A percentile compares a stretch with the other conserved stretches of the same genome.
Evolutionary conservation across 2,797 vertebrate genomes (phyloP).

Genomic region (Typhlichthys subterraneus): DNA sequence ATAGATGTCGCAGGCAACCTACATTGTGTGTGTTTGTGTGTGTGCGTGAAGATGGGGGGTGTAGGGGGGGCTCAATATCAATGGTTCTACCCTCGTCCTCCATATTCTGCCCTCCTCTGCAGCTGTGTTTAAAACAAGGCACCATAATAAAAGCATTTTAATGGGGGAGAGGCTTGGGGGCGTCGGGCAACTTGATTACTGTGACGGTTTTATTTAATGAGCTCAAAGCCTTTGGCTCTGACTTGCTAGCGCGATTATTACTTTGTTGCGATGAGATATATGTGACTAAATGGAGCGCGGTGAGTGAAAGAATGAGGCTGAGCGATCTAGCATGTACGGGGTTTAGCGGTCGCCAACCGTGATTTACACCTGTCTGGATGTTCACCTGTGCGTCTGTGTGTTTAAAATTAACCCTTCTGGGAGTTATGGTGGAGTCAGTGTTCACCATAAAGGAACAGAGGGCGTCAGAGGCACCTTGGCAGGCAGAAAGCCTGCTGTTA

Average conservation of each 20-base stretch:
- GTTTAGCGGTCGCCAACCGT: conserved; percentile 32
- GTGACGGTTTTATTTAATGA: conserved; percentile 74
- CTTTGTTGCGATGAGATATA: conserved; percentile 64
- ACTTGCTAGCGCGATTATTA: conserved; percentile 59
- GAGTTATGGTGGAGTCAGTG: conserved; percentile 8
- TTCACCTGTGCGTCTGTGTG: conserved; percentile 28
- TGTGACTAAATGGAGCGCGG: conserved; percentile 56
- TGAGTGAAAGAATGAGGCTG: conserved; percentile 34
- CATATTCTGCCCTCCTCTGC: conserved; percentile 33
- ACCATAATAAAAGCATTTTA: conserved; percentile 63
- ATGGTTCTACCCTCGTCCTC: conserved; percentile 39
- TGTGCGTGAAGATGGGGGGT: background rate
- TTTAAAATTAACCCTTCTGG: conserved; percentile 18
- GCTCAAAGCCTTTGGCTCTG: conserved; percentile 66
- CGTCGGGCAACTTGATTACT: conserved; percentile 64
- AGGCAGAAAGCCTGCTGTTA: conserved; percentile 50
- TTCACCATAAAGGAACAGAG: conserved; percentile 17
- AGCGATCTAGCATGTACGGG: conserved; percentile 29
- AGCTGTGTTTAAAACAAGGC: conserved; percentile 62
- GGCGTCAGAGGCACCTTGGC: conserved; percentile 55
- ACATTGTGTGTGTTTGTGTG: conserved; percentile 7
- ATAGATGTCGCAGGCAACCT: conserved; percentile 47
- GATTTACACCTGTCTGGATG: conserved; percentile 47
- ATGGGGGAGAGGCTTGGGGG: conserved; percentile 44
- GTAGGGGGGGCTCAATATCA: conserved; percentile 22